A percentile compares a stretch with the other conserved stretches of the same genome.
phyloP scores from a whole-genome alignment of 92 coral and sea anemone species.

The Porites rus region DNA sequence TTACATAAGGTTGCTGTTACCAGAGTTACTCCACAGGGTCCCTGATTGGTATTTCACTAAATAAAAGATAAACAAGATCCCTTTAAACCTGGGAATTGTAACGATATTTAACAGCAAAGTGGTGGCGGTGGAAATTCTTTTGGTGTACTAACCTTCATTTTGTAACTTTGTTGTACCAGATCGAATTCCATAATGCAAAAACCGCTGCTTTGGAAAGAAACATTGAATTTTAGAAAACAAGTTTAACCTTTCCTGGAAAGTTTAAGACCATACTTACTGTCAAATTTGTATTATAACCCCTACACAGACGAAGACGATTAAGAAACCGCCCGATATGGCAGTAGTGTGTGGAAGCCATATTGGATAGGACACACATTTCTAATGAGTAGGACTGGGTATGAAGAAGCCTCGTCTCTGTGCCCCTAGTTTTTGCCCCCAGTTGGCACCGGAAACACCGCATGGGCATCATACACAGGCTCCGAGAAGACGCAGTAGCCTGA shows the following conservation, averaged over 20 bases:
- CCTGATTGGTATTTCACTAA: conserved; percentile 16
- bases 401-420: not conserved
- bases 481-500: too few relatives aligned
- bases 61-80: not conserved
- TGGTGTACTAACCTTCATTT: conserved; percentile 51
- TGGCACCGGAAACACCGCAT: too few relatives aligned
- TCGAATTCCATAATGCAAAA: conserved; percentile 39
- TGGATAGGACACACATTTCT: conserved; percentile 8
- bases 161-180: conserved; percentile 29
- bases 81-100: not conserved
- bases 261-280: conserved; percentile 58
- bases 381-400: conserved; percentile 27
- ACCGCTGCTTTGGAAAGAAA: conserved; percentile 23
- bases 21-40: not conserved
- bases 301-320: conserved; percentile 72
- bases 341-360: conserved; percentile 71
- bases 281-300: conserved; percentile 46
- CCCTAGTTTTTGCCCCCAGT: not conserved
- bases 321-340: conserved; percentile 80
- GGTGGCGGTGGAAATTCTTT: not conserved
- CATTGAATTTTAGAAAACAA: conserved; percentile 5
- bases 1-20: conserved; percentile 10
- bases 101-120: not conserved
- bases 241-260: not conserved
- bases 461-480: too few relatives aligned